phyloP scores from a whole-genome alignment of 1,140 invertebrate genomes.

The Brachionus koreanus region DNA sequence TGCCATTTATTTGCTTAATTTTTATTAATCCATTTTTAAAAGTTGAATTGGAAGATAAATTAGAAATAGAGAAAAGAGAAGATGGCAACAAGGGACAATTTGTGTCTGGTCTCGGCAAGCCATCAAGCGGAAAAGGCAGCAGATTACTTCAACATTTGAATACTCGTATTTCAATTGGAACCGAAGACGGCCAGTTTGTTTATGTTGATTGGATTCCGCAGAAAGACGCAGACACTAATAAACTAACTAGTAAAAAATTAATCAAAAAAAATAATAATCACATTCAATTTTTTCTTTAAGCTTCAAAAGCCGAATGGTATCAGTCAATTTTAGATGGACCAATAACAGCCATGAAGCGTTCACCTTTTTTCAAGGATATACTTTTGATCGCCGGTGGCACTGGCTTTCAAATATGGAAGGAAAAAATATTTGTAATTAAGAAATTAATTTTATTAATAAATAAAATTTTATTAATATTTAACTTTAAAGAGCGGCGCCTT shows the following conservation, averaged over 20 bases:
- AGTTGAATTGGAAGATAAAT: conserved; percentile 47
- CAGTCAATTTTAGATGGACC: conserved; percentile 57
- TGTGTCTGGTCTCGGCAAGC: conserved; percentile 11
- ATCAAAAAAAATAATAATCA: neutral
- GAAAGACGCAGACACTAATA: conserved; percentile 59
- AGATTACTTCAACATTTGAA: conserved; percentile 53
- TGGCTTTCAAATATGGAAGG: conserved; percentile 58
- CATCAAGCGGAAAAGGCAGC: conserved; percentile 32
- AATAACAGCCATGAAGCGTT: conserved; percentile 54
- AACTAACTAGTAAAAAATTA: conserved; percentile 58
- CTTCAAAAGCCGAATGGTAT: conserved; percentile 57
- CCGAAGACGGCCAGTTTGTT: conserved; percentile 58
- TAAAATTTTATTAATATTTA: neutral
- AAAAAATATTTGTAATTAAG: conserved; percentile 54
- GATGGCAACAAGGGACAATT: conserved; percentile 48
- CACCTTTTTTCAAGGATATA: conserved; percentile 60
- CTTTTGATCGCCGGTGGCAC: conserved; percentile 60
- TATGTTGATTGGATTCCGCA: conserved; percentile 60
- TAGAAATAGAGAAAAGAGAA: conserved; percentile 46
- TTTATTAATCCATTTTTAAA: neutral
- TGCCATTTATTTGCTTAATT: neutral
- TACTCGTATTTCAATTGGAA: conserved; percentile 57
- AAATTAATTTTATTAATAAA: neutral
- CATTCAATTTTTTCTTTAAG: conserved; percentile 46
- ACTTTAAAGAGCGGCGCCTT: conserved; percentile 55